A percentile compares a stretch with the other conserved stretches of the same genome.
phyloP scores from a whole-genome alignment of 2,888 invertebrate species.

The Tigriopus californicus region DNA sequence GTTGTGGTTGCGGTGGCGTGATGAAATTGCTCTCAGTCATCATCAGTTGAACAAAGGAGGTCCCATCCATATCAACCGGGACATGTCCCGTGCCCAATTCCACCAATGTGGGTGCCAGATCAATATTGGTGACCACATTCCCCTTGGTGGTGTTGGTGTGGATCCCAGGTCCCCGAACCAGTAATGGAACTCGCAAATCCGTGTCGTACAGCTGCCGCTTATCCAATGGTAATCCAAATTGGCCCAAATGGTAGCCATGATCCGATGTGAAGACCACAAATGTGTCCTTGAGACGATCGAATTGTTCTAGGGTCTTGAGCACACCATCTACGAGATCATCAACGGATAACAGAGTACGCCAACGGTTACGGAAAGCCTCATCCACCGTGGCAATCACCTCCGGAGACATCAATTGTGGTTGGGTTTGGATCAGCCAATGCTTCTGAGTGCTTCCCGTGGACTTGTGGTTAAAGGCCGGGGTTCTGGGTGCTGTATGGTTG shows the following conservation, averaged over 20 bases:
- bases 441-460: slow-evolving; percentile 39
- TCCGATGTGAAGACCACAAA: slow-evolving; percentile 70
- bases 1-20: slow-evolving; percentile 26
- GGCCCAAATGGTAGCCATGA: slow-evolving; percentile 76
- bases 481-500: slow-evolving; percentile 39
- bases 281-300: slow-evolving; percentile 44
- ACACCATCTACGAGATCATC: slow-evolving; percentile 60
- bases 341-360: slow-evolving; percentile 63
- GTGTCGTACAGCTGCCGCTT: slow-evolving; percentile 79
- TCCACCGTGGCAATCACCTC: slow-evolving; percentile 42
- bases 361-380: slow-evolving; percentile 46
- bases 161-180: slow-evolving; percentile 56
- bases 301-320: slow-evolving; percentile 35
- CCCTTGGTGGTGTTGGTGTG: slow-evolving; percentile 26
- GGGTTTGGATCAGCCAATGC: slow-evolving; percentile 62
- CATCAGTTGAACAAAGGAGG: slow-evolving; percentile 28
- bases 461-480: slow-evolving; percentile 39
- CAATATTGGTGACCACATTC: slow-evolving; percentile 50
- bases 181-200: slow-evolving; percentile 61
- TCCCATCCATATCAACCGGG: slow-evolving; percentile 41
- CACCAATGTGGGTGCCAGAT: slow-evolving; percentile 63
- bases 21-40: neutral
- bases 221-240: slow-evolving; percentile 69
- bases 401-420: slow-evolving; percentile 43
- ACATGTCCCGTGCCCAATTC: slow-evolving; percentile 40